phyloP scores from a whole-genome alignment of 2,797 vertebrate genomes.

The Gorsachius magnificus region DNA sequence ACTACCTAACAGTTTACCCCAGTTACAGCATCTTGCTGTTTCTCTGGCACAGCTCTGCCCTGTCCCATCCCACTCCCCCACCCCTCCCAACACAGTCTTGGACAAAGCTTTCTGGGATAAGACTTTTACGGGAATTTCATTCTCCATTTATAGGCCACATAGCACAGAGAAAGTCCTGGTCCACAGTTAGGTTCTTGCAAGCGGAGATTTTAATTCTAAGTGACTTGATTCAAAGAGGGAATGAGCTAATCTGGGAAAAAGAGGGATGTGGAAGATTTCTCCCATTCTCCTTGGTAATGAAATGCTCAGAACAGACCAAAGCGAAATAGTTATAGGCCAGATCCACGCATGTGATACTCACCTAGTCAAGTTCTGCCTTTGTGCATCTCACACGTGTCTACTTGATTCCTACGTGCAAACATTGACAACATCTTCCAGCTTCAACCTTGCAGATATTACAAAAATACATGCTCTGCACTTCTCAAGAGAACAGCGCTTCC shows the following conservation, averaged over 20 bases:
- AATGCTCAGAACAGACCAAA: not conserved
- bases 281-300: not conserved
- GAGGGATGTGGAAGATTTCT: not conserved
- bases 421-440: not conserved
- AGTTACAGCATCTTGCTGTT: not conserved
- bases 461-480: not conserved
- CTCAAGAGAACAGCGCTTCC: not conserved
- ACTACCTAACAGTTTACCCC: not conserved
- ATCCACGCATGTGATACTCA: fast-evolving
- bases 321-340: not conserved
- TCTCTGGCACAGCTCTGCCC: not conserved
- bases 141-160: not conserved
- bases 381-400: not conserved
- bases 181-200: not conserved
- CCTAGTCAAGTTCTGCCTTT: not conserved
- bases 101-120: not conserved
- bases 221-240: not conserved
- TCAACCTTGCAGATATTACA: not conserved
- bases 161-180: not conserved
- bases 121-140: not conserved
- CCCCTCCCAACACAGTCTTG: not conserved
- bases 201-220: not conserved
- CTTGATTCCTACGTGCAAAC: not conserved
- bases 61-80: not conserved
- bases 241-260: not conserved